Conservation (phyloP, 37 sponge, comb jelly and placozoan species). For the Tethya wilhelma region DNA sequence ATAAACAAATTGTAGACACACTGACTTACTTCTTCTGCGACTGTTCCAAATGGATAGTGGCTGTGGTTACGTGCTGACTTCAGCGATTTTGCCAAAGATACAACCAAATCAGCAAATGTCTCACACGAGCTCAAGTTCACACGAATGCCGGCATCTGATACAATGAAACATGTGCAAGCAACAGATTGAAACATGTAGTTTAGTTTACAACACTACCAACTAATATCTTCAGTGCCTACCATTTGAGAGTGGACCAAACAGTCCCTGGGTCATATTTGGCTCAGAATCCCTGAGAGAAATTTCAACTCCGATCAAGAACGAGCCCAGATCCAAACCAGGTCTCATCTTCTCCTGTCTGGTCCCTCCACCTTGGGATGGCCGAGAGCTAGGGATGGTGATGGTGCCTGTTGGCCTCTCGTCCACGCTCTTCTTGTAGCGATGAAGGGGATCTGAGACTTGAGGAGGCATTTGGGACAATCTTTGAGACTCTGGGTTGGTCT, state of each 20-base stretch:
- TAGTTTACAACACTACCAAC: no score
- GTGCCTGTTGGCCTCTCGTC: not conserved
- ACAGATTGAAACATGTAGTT: not conserved
- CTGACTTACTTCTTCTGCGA: constrained; percentile 72
- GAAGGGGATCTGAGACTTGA: constrained; percentile 17
- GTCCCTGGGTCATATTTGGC: constrained; percentile 43
- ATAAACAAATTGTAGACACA: no score
- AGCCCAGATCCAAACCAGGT: constrained; percentile 59
- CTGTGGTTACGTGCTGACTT: constrained; percentile 36
- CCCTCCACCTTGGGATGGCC: not conserved
- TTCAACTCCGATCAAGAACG: constrained; percentile 82
- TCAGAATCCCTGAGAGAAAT: constrained; percentile 56
- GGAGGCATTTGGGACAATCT: not conserved
- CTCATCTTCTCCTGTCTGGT: constrained; percentile 1
- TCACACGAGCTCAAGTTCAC: constrained; percentile 71
- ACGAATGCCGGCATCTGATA: constrained; percentile 71
- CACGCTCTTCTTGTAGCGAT: constrained; percentile 23
- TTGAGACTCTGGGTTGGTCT: not conserved
- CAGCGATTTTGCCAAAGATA: constrained; percentile 50
- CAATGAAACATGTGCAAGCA: not conserved
- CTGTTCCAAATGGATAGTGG: constrained; percentile 77
- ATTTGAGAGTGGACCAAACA: constrained; percentile 83
- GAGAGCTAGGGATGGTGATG: not conserved
- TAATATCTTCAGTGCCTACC: constrained; percentile 23
- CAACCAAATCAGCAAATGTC: constrained; percentile 73